phyloP scores from a whole-genome alignment of 2,888 invertebrate genomes.

The Aphodius granarius region DNA sequence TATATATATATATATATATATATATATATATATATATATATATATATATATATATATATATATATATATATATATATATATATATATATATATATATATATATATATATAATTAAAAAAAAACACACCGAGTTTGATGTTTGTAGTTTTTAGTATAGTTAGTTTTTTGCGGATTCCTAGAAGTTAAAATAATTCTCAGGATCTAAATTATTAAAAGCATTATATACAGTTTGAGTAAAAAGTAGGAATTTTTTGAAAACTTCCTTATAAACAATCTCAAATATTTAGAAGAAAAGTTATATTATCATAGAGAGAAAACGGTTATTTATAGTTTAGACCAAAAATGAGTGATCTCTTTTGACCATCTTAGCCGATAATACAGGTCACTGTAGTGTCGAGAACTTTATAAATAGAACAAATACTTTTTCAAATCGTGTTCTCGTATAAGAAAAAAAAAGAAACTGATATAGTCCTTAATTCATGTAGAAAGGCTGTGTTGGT shows the following conservation, averaged over 20 bases:
- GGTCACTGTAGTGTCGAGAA: slow-evolving; percentile 9
- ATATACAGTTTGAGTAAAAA: neutral
- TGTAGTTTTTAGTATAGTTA: neutral
- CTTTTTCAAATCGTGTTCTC: no score
- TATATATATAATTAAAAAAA: no score
- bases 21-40: no score
- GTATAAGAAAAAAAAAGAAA: no score
- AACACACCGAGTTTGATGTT: neutral
- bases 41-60: no score
- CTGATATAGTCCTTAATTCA: slow-evolving; percentile 15
- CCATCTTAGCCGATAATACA: neutral
- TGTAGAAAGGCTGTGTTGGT: slow-evolving; percentile 25
- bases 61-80: no score
- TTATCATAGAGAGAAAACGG: neutral
- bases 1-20: no score
- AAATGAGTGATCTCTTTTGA: no score
- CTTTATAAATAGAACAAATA: no score
- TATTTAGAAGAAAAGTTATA: neutral
- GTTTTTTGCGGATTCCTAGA: neutral
- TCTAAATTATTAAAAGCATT: neutral
- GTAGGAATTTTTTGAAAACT: neutral
- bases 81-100: no score
- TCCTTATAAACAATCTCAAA: neutral
- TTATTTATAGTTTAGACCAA: neutral
- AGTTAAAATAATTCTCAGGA: neutral